These are phyloP conservation scores for Perithous albicinctus DNA, from an alignment of 2,888 invertebrate genomes.

Conservation along the genomic window DNA sequence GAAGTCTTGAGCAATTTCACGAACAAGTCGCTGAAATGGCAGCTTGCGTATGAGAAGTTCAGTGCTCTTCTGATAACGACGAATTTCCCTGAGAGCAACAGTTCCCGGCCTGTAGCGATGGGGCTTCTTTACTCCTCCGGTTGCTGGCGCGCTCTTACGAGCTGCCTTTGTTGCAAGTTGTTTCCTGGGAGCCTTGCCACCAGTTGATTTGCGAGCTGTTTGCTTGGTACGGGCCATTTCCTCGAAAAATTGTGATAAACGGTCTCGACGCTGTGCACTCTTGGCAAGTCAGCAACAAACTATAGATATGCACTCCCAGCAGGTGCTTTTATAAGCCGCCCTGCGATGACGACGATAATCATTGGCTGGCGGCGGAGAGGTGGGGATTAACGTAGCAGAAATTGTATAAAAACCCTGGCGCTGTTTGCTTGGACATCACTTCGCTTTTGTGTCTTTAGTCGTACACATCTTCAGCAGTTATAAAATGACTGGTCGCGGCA, in stretches of 20 bases:
- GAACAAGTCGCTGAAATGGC: slow-evolving; percentile 10
- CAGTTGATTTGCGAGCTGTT: not conserved
- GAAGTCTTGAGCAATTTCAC: slow-evolving; percentile 10
- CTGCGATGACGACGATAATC: not conserved
- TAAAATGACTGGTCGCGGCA: not conserved
- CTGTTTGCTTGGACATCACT: not conserved
- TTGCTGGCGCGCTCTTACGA: not conserved
- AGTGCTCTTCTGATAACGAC: slow-evolving; percentile 14
- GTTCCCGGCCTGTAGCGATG: slow-evolving; percentile 11
- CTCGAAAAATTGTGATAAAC: not conserved
- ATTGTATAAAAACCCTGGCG: not conserved
- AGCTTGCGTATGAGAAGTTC: slow-evolving; percentile 3
- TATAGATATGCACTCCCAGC: not conserved
- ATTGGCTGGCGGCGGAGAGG: not conserved
- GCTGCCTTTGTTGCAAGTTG: slow-evolving; percentile 10
- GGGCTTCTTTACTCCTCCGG: slow-evolving; percentile 12
- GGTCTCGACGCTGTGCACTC: not conserved
- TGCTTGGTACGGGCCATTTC: slow-evolving; percentile 3
- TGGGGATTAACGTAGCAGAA: not conserved
- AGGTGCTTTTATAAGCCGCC: not conserved
- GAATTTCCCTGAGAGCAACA: slow-evolving; percentile 1
- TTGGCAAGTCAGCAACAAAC: not conserved
- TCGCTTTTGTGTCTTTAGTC: not conserved
- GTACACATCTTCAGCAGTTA: not conserved
- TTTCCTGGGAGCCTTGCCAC: not conserved